Base-by-base conservation (phyloP, 2,113 vertebrate species). In the Lampris incognitus region DNA sequence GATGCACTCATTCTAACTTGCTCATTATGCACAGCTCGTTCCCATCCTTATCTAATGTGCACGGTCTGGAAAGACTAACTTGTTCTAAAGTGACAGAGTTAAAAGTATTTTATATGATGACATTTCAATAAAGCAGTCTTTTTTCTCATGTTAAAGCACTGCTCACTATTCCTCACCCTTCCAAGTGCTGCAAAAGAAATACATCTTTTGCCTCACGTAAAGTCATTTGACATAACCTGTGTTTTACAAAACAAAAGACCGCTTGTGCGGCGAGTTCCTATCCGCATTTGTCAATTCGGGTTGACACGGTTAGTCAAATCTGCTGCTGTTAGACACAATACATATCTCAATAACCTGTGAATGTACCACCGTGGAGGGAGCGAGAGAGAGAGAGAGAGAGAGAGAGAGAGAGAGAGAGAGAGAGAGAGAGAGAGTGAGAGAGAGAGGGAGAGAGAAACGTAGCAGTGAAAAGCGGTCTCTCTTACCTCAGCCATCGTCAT, bases 401-500 rank as follows among this genome's bases (percentile, higher is more conserved):
- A 57, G 74, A 60, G n/a, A 66, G 9, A 37, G 24, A 50, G 49
- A 52, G 9, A 54, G 36, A 38, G 48, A 54, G 59, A 62, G 46
- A 66, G 55, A 69, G 24, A 76, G 49, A 61, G 4, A 61, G 59
- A 61, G 10, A 4, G 8, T 7, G 42, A 9, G 55, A 72, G 50
- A 69, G 52, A 55, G 9, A n/a, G 52, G 52, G 41, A 48, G 76
- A 72, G 60, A 5, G 66, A 68, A 57, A 59, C 37, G 46, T 1
- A 65, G 51, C n/a, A 42, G 75, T 37, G 38, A 73, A 85, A 66
- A 71, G 62, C 36, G 85, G 83, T 87, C 90, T 90, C 88, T 89
- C 97, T 97, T 95, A 99, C 97, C 96, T 98, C 96, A 65, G 97
- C 96, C 97, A 98, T 99, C 92, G 93, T 96, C 94, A 93, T 93